Evolutionary conservation across 2,888 invertebrate species (phyloP).

Genomic region (Troglohyphantes excavatus): DNA sequence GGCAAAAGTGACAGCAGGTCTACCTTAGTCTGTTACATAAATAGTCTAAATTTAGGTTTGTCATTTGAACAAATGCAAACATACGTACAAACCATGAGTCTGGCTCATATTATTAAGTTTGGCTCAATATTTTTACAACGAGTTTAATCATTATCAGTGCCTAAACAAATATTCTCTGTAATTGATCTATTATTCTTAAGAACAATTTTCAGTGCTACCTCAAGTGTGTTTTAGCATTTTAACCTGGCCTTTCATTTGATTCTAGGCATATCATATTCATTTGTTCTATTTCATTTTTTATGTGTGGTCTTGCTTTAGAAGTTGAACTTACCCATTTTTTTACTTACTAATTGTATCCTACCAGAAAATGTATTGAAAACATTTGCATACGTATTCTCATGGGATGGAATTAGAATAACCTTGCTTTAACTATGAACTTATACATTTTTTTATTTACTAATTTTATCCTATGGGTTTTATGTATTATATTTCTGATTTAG

Average conservation of each 20-base stretch:
- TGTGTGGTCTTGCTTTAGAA: slow-evolving; percentile 23
- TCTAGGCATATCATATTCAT: slow-evolving; percentile 10
- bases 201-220: slow-evolving; percentile 7
- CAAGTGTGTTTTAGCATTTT: slow-evolving; percentile 2
- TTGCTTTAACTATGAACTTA: not conserved
- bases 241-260: slow-evolving; percentile 37
- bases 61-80: too few species aligned
- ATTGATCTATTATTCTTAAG: too few species aligned
- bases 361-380: not conserved
- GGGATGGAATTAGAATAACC: not conserved
- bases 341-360: slow-evolving; percentile 22
- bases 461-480: not conserved
- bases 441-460: not conserved
- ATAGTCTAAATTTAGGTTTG: too few species aligned
- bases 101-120: too few species aligned
- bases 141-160: too few species aligned
- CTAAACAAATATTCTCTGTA: too few species aligned
- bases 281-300: not conserved
- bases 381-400: not conserved
- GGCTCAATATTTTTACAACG: too few species aligned
- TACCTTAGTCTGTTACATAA: too few species aligned
- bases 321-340: slow-evolving; percentile 5
- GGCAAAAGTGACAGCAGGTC: too few species aligned
- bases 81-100: too few species aligned
- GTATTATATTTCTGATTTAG: not conserved